Conservation (phyloP, 2,888 invertebrate species). For the Imbricaverruca yamaguchii region DNA sequence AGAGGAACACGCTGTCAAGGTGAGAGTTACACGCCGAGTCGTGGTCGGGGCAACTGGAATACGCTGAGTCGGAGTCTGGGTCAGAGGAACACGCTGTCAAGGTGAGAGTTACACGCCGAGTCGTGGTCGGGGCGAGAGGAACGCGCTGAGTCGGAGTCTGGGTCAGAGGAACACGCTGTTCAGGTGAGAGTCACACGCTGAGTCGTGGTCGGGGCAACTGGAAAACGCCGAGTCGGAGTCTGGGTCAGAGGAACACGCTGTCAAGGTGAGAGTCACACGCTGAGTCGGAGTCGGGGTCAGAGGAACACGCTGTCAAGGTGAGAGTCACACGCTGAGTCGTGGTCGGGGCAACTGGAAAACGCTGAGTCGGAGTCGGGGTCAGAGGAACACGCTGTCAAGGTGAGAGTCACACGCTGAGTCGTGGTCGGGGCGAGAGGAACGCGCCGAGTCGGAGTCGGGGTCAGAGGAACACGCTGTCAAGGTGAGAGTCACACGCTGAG, state of each 20-base stretch:
- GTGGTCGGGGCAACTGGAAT: not conserved
- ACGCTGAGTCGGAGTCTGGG: not conserved
- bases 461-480: too few relatives aligned
- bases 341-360: too few relatives aligned
- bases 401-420: too few relatives aligned
- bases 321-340: not conserved
- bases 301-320: not conserved
- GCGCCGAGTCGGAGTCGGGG: too few relatives aligned
- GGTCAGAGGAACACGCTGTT: not conserved
- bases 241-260: too few relatives aligned
- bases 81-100: not conserved
- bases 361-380: too few relatives aligned
- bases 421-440: too few relatives aligned
- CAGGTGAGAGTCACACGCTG: not conserved
- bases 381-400: not conserved
- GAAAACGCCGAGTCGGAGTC: too few relatives aligned
- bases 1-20: not conserved
- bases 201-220: too few relatives aligned
- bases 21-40: not conserved
- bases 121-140: not conserved
- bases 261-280: too few relatives aligned
- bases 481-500: conserved; percentile 36
- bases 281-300: too few relatives aligned
- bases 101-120: not conserved
- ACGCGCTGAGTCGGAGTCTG: not conserved